Conservation (phyloP, 2,888 invertebrate species). For the Chrysopilus asiliformis region DNA sequence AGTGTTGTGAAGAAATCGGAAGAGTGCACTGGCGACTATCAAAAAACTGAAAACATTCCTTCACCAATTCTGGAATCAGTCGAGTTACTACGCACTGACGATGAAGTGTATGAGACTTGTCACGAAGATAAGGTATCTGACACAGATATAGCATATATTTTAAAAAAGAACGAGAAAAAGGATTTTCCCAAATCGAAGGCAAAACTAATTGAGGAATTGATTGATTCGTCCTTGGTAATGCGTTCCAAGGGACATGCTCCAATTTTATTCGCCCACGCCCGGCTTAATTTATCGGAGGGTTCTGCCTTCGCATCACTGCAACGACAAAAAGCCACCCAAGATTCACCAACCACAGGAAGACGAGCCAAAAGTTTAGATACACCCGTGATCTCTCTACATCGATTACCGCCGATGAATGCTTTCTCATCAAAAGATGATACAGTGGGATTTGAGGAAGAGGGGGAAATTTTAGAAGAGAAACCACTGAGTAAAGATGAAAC, state of each 20-base stretch:
- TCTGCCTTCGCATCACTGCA: constrained; percentile 62
- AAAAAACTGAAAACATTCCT: constrained; percentile 46
- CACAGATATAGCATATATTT: constrained; percentile 41
- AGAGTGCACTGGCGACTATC: constrained; percentile 46
- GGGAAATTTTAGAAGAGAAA: constrained; percentile 47
- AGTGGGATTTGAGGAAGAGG: constrained; percentile 59
- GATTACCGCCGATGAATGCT: constrained; percentile 68
- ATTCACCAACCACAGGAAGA: constrained; percentile 59
- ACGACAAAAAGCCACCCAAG: constrained; percentile 60
- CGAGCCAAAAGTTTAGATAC: constrained; percentile 75
- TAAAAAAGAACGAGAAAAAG: constrained; percentile 21
- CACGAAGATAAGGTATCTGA: constrained; percentile 40
- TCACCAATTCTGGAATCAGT: constrained; percentile 48
- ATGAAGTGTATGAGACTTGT: constrained; percentile 37
- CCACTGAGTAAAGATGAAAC: constrained; percentile 33
- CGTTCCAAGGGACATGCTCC: constrained; percentile 63
- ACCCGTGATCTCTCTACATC: constrained; percentile 65
- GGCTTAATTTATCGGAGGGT: constrained; percentile 71
- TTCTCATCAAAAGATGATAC: constrained; percentile 85
- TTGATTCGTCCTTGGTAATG: constrained; percentile 50
- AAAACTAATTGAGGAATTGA: constrained; percentile 50
- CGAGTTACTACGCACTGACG: constrained; percentile 46
- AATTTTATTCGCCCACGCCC: constrained; percentile 63
- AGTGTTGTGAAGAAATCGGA: constrained; percentile 42
- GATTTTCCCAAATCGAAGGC: constrained; percentile 32